Conservation (phyloP, 2,888 invertebrate genomes). For the Catonia carolina region DNA sequence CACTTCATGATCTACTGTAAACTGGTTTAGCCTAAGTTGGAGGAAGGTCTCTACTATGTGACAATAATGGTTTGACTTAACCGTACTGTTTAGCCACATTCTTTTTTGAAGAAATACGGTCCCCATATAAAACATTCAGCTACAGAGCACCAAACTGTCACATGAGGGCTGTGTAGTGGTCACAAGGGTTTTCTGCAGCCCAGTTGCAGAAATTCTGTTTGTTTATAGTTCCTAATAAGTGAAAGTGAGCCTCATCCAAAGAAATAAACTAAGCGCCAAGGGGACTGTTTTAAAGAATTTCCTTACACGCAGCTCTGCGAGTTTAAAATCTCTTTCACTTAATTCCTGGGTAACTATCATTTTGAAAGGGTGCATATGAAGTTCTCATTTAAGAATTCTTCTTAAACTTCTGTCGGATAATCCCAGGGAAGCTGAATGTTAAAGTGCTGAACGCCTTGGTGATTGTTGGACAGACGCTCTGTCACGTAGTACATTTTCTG, state of each 20-base stretch:
- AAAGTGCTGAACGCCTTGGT: not conserved
- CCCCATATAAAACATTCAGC: constrained; percentile 28
- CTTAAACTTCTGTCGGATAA: not conserved
- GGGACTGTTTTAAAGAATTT: not conserved
- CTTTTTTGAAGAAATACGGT: constrained; percentile 37
- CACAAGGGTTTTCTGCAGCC: constrained; percentile 29
- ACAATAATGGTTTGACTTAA: constrained; percentile 35
- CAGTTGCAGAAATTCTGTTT: constrained; percentile 25
- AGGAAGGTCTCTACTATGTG: constrained; percentile 29
- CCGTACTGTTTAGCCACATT: constrained; percentile 32
- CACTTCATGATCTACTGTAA: not conserved
- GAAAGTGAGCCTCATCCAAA: constrained; percentile 19
- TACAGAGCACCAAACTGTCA: constrained; percentile 34
- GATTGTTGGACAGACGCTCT: not conserved
- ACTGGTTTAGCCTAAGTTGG: not conserved
- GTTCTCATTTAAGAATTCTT: not conserved
- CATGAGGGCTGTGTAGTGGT: constrained; percentile 32
- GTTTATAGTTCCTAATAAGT: constrained; percentile 11
- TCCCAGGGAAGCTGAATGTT: not conserved
- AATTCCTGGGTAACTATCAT: not conserved
- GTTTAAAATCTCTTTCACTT: not conserved
- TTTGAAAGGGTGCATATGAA: not conserved
- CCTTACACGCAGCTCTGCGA: not conserved
- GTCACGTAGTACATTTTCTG: not conserved
- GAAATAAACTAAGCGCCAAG: not conserved